Evolutionary conservation across 1,140 invertebrate genomes (phyloP).

Genomic region (Babylonia areolata): DNA sequence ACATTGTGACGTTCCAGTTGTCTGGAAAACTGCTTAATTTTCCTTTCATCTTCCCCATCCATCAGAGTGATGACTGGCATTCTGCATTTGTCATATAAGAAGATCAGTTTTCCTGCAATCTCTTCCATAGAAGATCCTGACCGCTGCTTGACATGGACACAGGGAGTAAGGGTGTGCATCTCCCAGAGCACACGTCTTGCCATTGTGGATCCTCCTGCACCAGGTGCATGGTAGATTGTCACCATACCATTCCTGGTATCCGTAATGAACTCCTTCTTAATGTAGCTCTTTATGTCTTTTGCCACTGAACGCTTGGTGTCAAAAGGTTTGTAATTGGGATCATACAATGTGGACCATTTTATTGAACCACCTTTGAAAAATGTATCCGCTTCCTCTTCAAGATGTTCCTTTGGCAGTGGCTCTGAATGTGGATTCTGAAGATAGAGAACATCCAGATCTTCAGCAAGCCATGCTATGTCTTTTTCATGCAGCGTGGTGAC

Average conservation of each 20-base stretch:
- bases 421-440: constrained; percentile 41
- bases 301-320: constrained; percentile 50
- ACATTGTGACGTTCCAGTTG: constrained; percentile 33
- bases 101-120: constrained; percentile 34
- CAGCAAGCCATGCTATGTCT: constrained; percentile 50
- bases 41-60: constrained; percentile 59
- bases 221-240: constrained; percentile 48
- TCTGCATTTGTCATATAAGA: constrained; percentile 43
- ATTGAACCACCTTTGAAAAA: constrained; percentile 58
- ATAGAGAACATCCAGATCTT: constrained; percentile 58
- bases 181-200: constrained; percentile 52
- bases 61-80: constrained; percentile 48
- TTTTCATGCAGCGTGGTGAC: constrained; percentile 8
- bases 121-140: constrained; percentile 38
- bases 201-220: constrained; percentile 52
- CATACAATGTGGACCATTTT: constrained; percentile 55
- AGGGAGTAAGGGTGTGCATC: constrained; percentile 37
- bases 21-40: constrained; percentile 39
- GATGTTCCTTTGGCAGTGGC: constrained; percentile 34
- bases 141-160: constrained; percentile 43
- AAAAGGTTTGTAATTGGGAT: constrained; percentile 35
- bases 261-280: constrained; percentile 33
- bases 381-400: constrained; percentile 47
- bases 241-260: constrained; percentile 41
- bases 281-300: constrained; percentile 34